Percentiles rank a stretch among this genome's conserved stretches.
phyloP scores from a whole-genome alignment of 2,113 vertebrate genomes.

The Galemys pyrenaicus region DNA sequence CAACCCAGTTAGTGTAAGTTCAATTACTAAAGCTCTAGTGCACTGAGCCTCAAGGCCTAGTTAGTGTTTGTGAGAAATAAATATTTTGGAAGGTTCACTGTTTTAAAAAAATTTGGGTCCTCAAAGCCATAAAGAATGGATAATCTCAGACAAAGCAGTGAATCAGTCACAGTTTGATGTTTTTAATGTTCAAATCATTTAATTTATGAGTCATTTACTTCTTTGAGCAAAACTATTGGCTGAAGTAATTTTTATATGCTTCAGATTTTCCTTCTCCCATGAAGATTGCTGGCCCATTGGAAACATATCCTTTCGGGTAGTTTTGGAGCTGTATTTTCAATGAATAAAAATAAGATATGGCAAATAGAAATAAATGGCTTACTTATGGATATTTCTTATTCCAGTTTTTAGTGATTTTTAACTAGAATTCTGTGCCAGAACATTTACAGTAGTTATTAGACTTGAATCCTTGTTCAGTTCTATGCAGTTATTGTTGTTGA shows the following conservation, averaged over 20 bases:
- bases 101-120: neutral
- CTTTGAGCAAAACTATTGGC: neutral
- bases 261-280: neutral
- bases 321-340: neutral
- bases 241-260: neutral
- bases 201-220: neutral
- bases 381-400: neutral
- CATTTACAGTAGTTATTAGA: neutral
- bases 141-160: neutral
- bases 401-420: neutral
- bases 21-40: neutral
- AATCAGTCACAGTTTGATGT: neutral
- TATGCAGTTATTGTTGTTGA: neutral
- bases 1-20: neutral
- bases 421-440: neutral
- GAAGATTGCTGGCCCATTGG: neutral
- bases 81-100: neutral
- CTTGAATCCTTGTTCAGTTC: neutral
- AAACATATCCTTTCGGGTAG: neutral
- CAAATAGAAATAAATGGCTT: neutral
- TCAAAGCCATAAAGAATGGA: neutral
- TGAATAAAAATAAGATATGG: neutral
- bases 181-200: slow-evolving; percentile 21
- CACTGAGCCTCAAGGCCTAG: neutral
- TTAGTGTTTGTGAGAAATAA: neutral